Conservation (phyloP, 2,797 vertebrate species). For the Brachyrhaphis roseni region DNA sequence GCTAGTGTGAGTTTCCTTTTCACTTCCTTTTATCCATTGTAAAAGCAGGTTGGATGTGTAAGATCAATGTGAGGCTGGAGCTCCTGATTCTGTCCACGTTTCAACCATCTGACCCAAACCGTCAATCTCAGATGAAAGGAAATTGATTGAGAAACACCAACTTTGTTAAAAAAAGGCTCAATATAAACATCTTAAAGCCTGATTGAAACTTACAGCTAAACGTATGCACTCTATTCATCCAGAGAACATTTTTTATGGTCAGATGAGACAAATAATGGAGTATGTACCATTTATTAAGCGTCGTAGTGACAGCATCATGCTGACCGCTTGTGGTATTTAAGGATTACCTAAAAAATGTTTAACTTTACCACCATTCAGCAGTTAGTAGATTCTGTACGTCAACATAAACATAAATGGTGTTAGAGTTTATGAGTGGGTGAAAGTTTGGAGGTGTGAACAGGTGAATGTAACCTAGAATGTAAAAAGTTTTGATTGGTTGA, state of each 20-base stretch:
- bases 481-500: not conserved
- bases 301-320: not conserved
- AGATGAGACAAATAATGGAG: not conserved
- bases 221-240: not conserved
- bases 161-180: not conserved
- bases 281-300: not conserved
- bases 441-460: not conserved
- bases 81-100: not conserved
- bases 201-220: not conserved
- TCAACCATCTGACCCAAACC: not conserved
- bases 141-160: not conserved
- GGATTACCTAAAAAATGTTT: not conserved
- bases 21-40: not conserved
- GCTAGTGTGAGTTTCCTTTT: conserved; percentile 83
- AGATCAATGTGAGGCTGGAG: too few relatives aligned
- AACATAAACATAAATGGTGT: not conserved
- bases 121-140: not conserved
- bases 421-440: not conserved
- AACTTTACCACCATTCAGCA: not conserved
- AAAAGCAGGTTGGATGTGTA: too few relatives aligned
- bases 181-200: not conserved
- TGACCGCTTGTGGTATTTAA: not conserved
- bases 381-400: not conserved
- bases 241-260: not conserved
- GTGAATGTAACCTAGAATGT: not conserved